These are phyloP conservation scores for Archaeoteleia sp. DNA, from an alignment of 2,888 invertebrate species.

Conservation along the genomic window DNA sequence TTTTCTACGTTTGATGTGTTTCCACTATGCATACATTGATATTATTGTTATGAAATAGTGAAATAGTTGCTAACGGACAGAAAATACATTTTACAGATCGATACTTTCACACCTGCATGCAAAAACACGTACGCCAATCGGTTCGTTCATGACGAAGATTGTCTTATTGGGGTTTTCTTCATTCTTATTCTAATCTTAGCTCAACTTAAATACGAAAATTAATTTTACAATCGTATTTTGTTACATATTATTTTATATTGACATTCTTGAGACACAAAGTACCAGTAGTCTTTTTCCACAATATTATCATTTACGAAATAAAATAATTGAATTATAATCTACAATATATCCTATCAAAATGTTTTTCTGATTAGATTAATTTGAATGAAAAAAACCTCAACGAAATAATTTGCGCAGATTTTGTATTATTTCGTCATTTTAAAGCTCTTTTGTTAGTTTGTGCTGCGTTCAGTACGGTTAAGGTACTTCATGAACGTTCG, in stretches of 20 bases:
- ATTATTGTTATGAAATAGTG: constrained; percentile 29
- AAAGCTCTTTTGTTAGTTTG: constrained; percentile 33
- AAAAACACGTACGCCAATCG: constrained; percentile 59
- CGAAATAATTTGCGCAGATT: constrained; percentile 15
- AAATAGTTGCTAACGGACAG: constrained; percentile 45
- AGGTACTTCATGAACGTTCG: constrained; percentile 30
- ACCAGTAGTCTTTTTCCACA: too few species aligned
- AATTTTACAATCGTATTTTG: too few species aligned
- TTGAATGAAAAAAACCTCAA: constrained; percentile 15
- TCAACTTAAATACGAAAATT: too few species aligned
- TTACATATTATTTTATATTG: too few species aligned
- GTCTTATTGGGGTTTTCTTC: constrained; percentile 66
- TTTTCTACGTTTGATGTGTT: constrained; percentile 45
- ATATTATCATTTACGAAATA: too few species aligned
- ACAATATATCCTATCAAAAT: too few species aligned
- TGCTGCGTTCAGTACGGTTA: constrained; percentile 17
- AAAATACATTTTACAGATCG: constrained; percentile 62
- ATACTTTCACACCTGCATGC: constrained; percentile 64
- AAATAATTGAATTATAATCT: too few species aligned
- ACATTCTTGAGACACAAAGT: too few species aligned
- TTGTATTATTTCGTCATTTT: constrained; percentile 11
- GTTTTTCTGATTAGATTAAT: neutral
- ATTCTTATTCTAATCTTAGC: too few species aligned
- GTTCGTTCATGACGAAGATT: constrained; percentile 66
- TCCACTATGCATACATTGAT: constrained; percentile 43